A percentile compares a stretch with the other conserved stretches of the same genome.
Conservation (phyloP, 2,888 invertebrate species). For the Luperina testacea region DNA sequence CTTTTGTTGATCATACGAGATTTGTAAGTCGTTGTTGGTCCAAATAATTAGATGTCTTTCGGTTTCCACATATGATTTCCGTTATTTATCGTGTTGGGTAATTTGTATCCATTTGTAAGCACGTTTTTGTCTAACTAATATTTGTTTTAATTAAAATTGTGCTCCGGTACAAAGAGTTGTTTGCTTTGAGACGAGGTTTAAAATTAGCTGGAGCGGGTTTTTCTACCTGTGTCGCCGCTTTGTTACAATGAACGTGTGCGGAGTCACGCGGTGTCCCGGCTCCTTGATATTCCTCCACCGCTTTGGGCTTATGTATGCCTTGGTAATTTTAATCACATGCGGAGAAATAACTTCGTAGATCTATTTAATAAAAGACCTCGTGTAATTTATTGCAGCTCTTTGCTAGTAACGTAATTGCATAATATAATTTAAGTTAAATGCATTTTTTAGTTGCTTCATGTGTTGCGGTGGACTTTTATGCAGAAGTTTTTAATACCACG, state of each 20-base stretch:
- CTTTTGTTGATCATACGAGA: constrained; percentile 72
- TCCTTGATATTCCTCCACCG: constrained; percentile 78
- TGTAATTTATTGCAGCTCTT: constrained; percentile 7
- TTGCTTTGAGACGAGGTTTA: constrained; percentile 78
- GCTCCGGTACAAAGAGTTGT: constrained; percentile 75
- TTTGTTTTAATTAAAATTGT: constrained; percentile 82
- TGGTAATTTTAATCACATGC: constrained; percentile 70
- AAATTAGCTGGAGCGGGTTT: constrained; percentile 80
- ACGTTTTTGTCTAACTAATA: constrained; percentile 69
- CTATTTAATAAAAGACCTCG: constrained; percentile 8
- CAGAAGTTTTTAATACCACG: not conserved
- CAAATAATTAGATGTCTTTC: constrained; percentile 73
- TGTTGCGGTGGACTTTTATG: not conserved
- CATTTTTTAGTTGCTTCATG: not conserved
- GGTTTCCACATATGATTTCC: constrained; percentile 70
- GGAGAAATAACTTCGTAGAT: constrained; percentile 61
- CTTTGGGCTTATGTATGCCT: constrained; percentile 74
- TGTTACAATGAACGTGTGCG: constrained; percentile 82
- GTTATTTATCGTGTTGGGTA: constrained; percentile 71
- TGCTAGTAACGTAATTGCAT: not conserved
- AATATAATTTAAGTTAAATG: not conserved
- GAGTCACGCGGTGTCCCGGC: constrained; percentile 81
- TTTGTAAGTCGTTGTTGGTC: constrained; percentile 72
- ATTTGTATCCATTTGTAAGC: constrained; percentile 70
- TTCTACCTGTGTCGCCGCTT: constrained; percentile 84